These are phyloP conservation scores for Muscicapa striata DNA, from an alignment of 2,797 vertebrate genomes.

Conservation along the genomic window DNA sequence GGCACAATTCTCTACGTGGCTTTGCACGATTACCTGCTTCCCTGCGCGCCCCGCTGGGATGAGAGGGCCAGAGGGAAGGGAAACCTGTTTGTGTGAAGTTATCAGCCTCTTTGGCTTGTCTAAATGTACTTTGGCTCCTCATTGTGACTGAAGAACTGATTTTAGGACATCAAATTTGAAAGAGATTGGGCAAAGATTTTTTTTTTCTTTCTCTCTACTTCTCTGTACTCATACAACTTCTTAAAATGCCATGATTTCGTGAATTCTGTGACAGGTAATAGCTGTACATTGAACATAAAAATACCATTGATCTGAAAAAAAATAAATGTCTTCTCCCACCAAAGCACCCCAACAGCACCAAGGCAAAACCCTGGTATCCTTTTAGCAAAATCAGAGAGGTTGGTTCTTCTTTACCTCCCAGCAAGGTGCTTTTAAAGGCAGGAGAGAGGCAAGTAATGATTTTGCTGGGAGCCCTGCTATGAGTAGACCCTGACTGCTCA, in stretches of 20 bases:
- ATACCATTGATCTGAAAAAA: not conserved
- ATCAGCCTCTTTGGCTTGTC: not conserved
- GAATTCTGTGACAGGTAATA: not conserved
- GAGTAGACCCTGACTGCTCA: not conserved
- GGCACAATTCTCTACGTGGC: not conserved
- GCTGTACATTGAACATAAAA: not conserved
- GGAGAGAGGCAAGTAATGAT: not conserved
- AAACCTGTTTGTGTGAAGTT: not conserved
- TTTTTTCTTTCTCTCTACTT: not conserved
- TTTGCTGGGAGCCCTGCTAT: not conserved
- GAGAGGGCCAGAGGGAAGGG: not conserved
- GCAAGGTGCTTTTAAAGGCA: constrained; percentile 2
- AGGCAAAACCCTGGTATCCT: not conserved
- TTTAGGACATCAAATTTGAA: not conserved
- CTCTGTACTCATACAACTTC: not conserved
- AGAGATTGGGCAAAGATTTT: not conserved
- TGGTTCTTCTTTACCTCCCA: not conserved
- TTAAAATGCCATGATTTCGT: not conserved
- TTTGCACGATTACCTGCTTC: not conserved
- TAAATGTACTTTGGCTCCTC: not conserved
- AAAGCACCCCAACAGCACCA: not conserved
- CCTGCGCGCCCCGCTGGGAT: not conserved
- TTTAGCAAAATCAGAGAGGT: not conserved
- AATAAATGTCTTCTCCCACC: not conserved
- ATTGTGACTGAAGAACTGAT: not conserved